Base-by-base conservation (phyloP, 1,140 invertebrate genomes). In the Chlorops oryzae region DNA sequence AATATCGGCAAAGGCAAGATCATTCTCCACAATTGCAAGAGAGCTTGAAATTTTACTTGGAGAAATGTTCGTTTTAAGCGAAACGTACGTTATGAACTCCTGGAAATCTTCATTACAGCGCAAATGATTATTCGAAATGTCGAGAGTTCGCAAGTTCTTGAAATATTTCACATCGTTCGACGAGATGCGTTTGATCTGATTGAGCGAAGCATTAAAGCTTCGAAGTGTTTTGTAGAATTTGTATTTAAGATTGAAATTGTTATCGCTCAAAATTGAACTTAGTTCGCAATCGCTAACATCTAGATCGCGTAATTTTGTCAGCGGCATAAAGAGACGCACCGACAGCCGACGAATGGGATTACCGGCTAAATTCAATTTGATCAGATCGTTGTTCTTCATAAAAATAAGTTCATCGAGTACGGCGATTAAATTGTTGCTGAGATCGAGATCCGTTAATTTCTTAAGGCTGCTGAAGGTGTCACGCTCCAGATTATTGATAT, bases 241-340 rank as follows among this genome's bases (percentile, higher is more conserved):
- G 59, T 48, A 68, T 40, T 22, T 74, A 63, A 52, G 20, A 15
- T 55, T 60, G 32, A 55, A 18, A 12, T 58, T 43, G 13, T 71
- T 74, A 25, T 80, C 76, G 52, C 77, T 78, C 79, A 86, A 85
- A 22, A 88, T 66, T 45, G 78, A 70, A 17, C 77, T 76, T 27
- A 89, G 67, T 50, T 75, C 74, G 49, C 81, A 82, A 51, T 78
- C 77, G 61, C 83, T 87, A 17, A 84, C 78, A 61, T 88, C 85
- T 20, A 85, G 54, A 43, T 73, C 74, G 7, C 74, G 60, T 0
- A 85, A 70, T 25, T 72, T 66, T 1, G 77, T 74, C 24, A 78
- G 78, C 15, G 75, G 70, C n/a, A 79, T 47, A 63, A 88, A 87
- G 2, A 83, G 73, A 25, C 81, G 77, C 1, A 81, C 76, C 35